Evolutionary conservation across 2,797 vertebrate species (phyloP).

Genomic region (Cyprinodon diabolis): DNA sequence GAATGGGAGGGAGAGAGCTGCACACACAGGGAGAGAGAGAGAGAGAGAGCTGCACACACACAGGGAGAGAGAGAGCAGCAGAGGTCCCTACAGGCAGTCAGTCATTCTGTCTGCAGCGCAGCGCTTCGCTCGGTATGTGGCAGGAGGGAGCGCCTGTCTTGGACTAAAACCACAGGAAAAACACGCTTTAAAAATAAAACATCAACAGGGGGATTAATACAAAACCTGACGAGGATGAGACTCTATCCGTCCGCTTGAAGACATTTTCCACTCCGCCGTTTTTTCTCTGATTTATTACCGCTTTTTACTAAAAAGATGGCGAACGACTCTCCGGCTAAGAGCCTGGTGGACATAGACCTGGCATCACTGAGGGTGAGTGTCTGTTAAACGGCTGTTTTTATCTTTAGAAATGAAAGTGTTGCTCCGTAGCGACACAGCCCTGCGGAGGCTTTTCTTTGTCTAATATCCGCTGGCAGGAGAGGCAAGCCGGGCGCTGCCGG

Average conservation of each 20-base stretch:
- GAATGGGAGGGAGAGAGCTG: slow-evolving; percentile 14
- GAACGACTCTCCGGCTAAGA: slow-evolving; percentile 97
- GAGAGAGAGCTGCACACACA: slow-evolving; percentile 4
- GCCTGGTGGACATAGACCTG: slow-evolving; percentile 97
- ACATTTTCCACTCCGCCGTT: slow-evolving; percentile 32
- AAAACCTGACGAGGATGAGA: slow-evolving; percentile 74
- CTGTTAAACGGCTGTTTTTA: neutral
- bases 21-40: too few species aligned
- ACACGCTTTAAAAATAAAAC: slow-evolving; percentile 33
- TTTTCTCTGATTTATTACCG: slow-evolving; percentile 42
- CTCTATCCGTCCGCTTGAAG: slow-evolving; percentile 55
- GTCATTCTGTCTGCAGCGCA: slow-evolving; percentile 25
- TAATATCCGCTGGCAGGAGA: slow-evolving; percentile 76
- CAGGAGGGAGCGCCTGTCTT: slow-evolving; percentile 59
- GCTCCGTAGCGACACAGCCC: slow-evolving; percentile 39
- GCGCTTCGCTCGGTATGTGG: slow-evolving; percentile 78
- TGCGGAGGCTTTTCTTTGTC: slow-evolving; percentile 83
- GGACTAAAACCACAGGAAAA: slow-evolving; percentile 57
- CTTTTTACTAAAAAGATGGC: slow-evolving; percentile 85
- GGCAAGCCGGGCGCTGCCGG: slow-evolving; percentile 79
- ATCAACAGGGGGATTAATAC: slow-evolving; percentile 32
- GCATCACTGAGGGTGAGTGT: slow-evolving; percentile 92
- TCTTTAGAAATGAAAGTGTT: neutral
- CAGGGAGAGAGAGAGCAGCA: slow-evolving; percentile 2
- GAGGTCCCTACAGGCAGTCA: slow-evolving; percentile 1